phyloP scores from a whole-genome alignment of 2,113 vertebrate species.

The Brienomyrus longianalis region DNA sequence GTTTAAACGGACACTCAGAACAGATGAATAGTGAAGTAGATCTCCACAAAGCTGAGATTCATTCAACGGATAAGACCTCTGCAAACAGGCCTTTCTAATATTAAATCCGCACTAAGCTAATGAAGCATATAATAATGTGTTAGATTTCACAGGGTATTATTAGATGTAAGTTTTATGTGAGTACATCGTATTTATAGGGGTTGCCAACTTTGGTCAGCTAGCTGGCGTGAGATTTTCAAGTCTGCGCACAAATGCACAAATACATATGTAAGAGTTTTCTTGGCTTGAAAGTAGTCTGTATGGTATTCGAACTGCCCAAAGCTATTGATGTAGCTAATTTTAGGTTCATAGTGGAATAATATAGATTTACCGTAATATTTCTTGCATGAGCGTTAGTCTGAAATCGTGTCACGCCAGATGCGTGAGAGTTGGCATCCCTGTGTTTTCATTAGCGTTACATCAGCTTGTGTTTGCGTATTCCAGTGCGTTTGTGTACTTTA shows the following conservation, averaged over 20 bases:
- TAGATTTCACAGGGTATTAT: neutral
- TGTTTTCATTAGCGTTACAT: neutral
- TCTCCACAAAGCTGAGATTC: neutral
- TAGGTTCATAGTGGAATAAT: neutral
- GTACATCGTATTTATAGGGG: neutral
- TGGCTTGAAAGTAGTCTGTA: neutral
- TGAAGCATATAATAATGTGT: neutral
- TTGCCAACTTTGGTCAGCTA: neutral
- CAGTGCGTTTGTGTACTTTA: neutral
- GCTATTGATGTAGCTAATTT: neutral
- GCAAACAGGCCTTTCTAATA: neutral
- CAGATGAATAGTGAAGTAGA: neutral
- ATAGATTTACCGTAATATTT: neutral
- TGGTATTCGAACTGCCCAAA: neutral
- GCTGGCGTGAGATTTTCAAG: neutral
- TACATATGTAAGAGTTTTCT: neutral
- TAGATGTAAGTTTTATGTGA: neutral
- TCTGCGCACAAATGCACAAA: neutral
- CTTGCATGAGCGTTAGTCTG: neutral
- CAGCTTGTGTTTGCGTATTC: neutral
- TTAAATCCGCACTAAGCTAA: neutral
- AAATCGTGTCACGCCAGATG: neutral
- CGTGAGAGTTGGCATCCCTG: neutral
- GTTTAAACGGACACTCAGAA: neutral
- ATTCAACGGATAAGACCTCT: neutral